phyloP scores from a whole-genome alignment of 2,113 vertebrate species.

The Otocyon megalotis region DNA sequence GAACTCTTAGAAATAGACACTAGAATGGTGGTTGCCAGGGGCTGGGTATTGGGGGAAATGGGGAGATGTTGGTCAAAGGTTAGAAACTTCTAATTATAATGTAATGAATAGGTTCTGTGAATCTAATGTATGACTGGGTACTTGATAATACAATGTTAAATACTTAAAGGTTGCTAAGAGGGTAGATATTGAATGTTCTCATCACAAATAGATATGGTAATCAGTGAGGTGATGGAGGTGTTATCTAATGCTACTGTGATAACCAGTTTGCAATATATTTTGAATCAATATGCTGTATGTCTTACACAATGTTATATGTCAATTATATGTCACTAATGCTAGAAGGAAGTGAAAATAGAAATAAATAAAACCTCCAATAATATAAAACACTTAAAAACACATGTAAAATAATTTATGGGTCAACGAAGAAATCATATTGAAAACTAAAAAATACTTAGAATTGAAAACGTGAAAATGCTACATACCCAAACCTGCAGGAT shows the following conservation, averaged over 20 bases:
- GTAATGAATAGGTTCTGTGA: neutral
- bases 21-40: neutral
- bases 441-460: constrained; percentile 27
- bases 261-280: neutral
- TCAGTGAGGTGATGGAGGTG: neutral
- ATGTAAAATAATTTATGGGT: neutral
- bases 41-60: neutral
- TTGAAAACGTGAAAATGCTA: neutral
- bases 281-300: neutral
- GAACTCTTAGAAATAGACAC: too few species aligned
- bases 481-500: neutral
- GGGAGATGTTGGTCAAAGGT: neutral
- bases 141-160: neutral
- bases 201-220: neutral
- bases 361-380: neutral
- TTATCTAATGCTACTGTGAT: neutral
- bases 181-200: neutral
- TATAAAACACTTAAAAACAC: neutral
- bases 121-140: neutral
- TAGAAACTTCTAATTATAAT: neutral
- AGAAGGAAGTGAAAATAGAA: neutral
- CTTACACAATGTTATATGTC: neutral
- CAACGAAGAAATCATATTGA: neutral
- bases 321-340: neutral
- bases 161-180: neutral